Evolutionary conservation across 1,140 invertebrate species (phyloP), one percentile per base, ranked within the genome.

Genomic region (Drosophila saltans): DNA sequence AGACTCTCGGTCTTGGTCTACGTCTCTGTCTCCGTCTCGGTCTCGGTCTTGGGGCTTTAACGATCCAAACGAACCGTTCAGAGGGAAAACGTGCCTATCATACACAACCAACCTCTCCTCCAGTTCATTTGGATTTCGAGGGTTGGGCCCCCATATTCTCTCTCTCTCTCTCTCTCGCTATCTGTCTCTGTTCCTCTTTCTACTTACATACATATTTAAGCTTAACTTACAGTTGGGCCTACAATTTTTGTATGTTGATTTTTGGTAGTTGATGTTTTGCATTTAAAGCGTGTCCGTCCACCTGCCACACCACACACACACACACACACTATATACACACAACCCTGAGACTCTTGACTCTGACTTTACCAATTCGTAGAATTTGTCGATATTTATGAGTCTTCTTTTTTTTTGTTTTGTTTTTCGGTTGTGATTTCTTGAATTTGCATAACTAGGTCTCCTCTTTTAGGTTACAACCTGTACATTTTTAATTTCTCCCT

Each of bases 371-470:
- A 73, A 75, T 81, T 80, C 84, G 77, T 89, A 88, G 84, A 88
- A 88, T 86, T 78, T 66, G 70, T 88, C 91, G 84, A 90, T 92
- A 92, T 78, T 92, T 86, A 89, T 86, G 83, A 86, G 69, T 76
- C 58, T 83, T 57, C 39, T 43, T 60, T 74, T 60, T 74, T 67
- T 72, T 43, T 63, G 10, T 45, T 11, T 3, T 36, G 41, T 75
- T 68, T 36, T 56, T 59, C 59, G 56, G 58, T 56, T 64, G 69
- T 67, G 75, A 73, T 78, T 79, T 78, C 75, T 72, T 59, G 72
- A 61, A 84, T 88, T 88, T 88, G 84, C 84, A 88, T 88, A 89
- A 84, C 84, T 88, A 85, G 84, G 84, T 90, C 80, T 81, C 45
- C 28, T 56, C 43, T 21, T 45, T 11, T 40, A 30, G 16, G 45